Evolutionary conservation across 2,113 vertebrate genomes (phyloP), one percentile per base, ranked within the genome.

Genomic region (Taurulus bubalis): DNA sequence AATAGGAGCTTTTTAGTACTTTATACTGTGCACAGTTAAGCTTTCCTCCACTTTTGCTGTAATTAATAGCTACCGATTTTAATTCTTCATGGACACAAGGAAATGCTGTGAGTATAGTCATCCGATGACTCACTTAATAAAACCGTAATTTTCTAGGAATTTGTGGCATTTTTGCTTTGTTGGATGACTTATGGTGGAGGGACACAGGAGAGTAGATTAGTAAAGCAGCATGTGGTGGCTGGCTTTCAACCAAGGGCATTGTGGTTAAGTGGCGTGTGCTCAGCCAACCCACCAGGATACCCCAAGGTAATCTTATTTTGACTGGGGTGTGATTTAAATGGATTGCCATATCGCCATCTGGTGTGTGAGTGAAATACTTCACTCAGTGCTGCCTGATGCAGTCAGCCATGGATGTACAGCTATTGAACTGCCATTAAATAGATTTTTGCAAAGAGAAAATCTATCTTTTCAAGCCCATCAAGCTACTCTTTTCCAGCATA

Each of bases 331-430:
- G 20, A 80, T 89, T 90, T 80, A 76, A 90, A 85, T 62, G 62
- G 69, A 87, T 66, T 79, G 78, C 71, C 79, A 84, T 70, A 78
- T 62, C 82, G 89, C 91, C 92, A 89, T 90, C 92, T 92, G 90
- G 87, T 80, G 92, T 85, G 45, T 59, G 71, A 86, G 32, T 34
- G 67, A 67, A 69, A 83, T 30, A 85, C 75, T 77, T 82, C 73
- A 86, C 85, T 58, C 45, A 11, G 51, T 14, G 45, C 3, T 36
- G 68, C 34, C 77, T 58, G 80, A 40, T 47, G 55, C 40, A 32
- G 49, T 80, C 63, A 56, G 45, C 34, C 16, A 12, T n/a, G 47
- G 3, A 56, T 38, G 22, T 49, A 3, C 26, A 81, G 10, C 20
- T 20, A 34, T 7, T 45, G 56, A 70, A 22, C 42, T n/a, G 20